These are phyloP conservation scores for Lepidotrigona ventralis DNA, from an alignment of 1,140 invertebrate genomes.

Conservation along the genomic window DNA sequence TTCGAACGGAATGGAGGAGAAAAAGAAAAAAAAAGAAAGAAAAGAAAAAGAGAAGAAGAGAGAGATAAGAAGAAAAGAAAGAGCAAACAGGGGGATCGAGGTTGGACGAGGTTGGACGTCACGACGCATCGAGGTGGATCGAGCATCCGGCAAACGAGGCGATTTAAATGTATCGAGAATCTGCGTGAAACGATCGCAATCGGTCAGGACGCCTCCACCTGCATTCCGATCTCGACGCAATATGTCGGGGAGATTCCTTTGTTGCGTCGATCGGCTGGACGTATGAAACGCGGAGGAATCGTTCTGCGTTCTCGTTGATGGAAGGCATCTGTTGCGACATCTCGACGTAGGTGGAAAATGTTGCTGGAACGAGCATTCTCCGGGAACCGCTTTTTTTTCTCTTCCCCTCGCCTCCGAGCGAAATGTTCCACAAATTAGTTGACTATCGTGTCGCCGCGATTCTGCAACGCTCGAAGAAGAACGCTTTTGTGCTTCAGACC, in stretches of 20 bases:
- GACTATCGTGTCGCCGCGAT: neutral
- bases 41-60: neutral
- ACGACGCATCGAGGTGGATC: neutral
- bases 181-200: conserved; percentile 60
- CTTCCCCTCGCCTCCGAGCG: no score
- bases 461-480: neutral
- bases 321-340: conserved; percentile 30
- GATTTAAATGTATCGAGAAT: conserved; percentile 73
- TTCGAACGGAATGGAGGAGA: neutral
- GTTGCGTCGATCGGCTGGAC: conserved; percentile 48
- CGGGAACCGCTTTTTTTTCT: neutral
- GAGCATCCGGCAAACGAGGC: conserved; percentile 61
- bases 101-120: neutral
- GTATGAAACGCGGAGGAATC: conserved; percentile 42
- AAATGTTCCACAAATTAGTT: conserved; percentile 7
- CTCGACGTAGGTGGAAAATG: conserved; percentile 42
- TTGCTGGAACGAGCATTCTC: neutral
- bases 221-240: conserved; percentile 56
- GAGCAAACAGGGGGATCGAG: neutral
- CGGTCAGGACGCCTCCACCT: conserved; percentile 59
- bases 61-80: neutral
- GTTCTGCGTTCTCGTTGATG: conserved; percentile 15
- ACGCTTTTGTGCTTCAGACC: no score
- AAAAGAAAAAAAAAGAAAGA: neutral
- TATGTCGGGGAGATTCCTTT: conserved; percentile 43